These are phyloP conservation scores for Lysandra bellargus DNA, from an alignment of 2,888 invertebrate genomes.

Conservation along the genomic window DNA sequence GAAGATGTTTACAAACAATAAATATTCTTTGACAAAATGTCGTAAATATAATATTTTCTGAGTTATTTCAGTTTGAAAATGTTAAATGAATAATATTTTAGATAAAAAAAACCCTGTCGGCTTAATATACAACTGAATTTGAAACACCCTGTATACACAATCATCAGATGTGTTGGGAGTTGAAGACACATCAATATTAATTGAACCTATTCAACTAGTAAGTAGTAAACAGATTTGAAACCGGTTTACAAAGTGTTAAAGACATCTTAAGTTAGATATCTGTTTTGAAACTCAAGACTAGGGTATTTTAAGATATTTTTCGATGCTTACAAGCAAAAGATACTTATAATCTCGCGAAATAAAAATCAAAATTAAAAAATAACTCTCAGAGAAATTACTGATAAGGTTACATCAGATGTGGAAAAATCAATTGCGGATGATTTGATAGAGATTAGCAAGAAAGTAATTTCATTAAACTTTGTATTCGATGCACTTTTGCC, in stretches of 20 bases:
- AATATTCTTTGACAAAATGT: too few relatives aligned
- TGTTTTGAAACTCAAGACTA: neutral
- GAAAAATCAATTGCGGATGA: neutral
- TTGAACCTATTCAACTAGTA: conserved; percentile 12
- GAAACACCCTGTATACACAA: too few relatives aligned
- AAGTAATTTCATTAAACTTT: neutral
- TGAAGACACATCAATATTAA: neutral
- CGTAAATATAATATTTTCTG: too few relatives aligned
- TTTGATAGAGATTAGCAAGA: neutral
- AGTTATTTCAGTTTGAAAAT: too few relatives aligned
- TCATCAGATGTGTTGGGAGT: neutral
- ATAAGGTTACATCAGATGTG: too few relatives aligned
- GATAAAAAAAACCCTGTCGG: too few relatives aligned
- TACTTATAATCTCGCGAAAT: neutral
- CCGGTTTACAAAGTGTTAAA: neutral
- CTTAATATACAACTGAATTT: too few relatives aligned
- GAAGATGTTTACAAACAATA: too few relatives aligned
- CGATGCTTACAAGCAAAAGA: neutral
- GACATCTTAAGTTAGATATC: neutral
- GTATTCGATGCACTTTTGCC: neutral
- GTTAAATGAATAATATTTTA: too few relatives aligned
- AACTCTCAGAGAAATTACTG: neutral
- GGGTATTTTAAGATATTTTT: neutral
- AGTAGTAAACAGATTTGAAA: conserved; percentile 18
- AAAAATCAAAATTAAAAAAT: neutral